Base-by-base conservation (phyloP, 2,888 invertebrate genomes). In the Lepidochitona cinerea region DNA sequence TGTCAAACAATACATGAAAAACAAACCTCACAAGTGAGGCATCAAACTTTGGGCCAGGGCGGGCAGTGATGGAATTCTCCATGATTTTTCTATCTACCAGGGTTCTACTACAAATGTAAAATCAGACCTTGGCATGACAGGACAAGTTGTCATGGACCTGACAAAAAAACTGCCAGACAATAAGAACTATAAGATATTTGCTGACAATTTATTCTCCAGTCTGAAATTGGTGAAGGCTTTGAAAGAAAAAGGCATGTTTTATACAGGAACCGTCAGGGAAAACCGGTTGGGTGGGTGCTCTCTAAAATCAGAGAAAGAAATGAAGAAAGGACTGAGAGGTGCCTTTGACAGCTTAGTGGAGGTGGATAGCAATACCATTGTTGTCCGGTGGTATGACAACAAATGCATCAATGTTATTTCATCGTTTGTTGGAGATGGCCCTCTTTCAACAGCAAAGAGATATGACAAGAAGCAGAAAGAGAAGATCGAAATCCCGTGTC, bases 181-280 rank as follows among this genome's bases (percentile, higher is more conserved):
- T 49, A 49, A 49, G 7, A 49, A 49, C 49, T 49, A 49, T 49
- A 49, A 49, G 49, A 49, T 49, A 49, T 49, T 72, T 73, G 76
- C 75, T 33, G 76, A 79, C 64, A 75, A 76, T 69, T 71, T 73
- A 5, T 76, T 75, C 37, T 59, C 72, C 29, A 68, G 67, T 49
- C 35, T 75, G 5, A 18, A 52, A 9, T 59, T 77, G 14, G 67
- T 71, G n/a, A 36, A 66, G 33, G 41, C 68, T 36, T 41, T 77
- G 66, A 59, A 71, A 37, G 66, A 73, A 37, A 70, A 37, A 32
- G 71, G 64, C 3, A 71, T 75, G 18, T 59, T 9, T 33, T 77
- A 70, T 52, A 71, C 64, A 9, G 78, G 78, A 18, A 78, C 75
- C 23, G 73, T 78, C 12, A 37, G 72, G 23, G 29, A 41, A 29